Evolutionary conservation across 1,140 invertebrate species (phyloP), one percentile per base, ranked within the genome.

Genomic region (Chironomus tepperi): DNA sequence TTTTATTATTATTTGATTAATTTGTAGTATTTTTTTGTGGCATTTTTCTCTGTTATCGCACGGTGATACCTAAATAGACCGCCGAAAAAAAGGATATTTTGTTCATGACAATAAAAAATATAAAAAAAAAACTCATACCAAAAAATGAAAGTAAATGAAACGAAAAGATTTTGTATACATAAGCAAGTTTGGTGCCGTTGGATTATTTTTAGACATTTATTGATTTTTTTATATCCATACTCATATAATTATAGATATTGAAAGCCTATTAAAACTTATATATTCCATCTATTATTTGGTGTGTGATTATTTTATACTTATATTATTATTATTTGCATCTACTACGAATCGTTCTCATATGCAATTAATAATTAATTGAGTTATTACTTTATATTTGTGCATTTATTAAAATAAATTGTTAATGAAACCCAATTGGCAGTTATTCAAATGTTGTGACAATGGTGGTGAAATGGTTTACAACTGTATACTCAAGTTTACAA

Each of bases 171-270:
- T 34, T 34, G 24, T 34, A 47, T 47, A 47, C 12, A 57, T 57
- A 57, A 57, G 47, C 47, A 57, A 57, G 12, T 57, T n/a, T 57
- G 47, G 47, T 57, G 47, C 47, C 47, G 47, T 57, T 57, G 47
- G 12, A n/a, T n/a, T 57, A 57, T n/a, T 57, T 57, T 57, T 57
- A 57, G 47, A 57, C 47, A 57, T n/a, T n/a, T 57, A 57, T 57
- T 15, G 47, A 34, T 34, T 34, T 57, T 15, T n/a, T 15, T 12
- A 57, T 57, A 57, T 15, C 5, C n/a, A 57, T 57, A 57, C 15
- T 47, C 42, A 43, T 47, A 10, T 10, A 9, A 10, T 47, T 10
- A 10, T 57, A 57, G 12, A 57, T 57, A 57, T 57, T 57, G 47
- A 57, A 57, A 57, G 47, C 47, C 47, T 34, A 34, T 21, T 73